These are phyloP conservation scores for Manacus vitellinus DNA, from an alignment of 2,113 vertebrate genomes.

Conservation along the genomic window DNA sequence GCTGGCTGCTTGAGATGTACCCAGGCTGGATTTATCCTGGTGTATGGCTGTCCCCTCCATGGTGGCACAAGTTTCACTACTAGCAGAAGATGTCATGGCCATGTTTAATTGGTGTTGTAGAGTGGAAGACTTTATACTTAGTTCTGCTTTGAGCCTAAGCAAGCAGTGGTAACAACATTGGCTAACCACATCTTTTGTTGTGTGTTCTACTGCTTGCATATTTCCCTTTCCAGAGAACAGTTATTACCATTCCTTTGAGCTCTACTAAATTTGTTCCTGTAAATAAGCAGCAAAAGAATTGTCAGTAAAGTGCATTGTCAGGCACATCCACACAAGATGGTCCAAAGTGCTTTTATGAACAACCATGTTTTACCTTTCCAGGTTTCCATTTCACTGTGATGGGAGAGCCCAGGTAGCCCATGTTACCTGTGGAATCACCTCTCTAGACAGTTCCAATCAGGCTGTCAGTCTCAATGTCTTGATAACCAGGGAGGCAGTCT, in stretches of 20 bases:
- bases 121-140: neutral
- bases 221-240: neutral
- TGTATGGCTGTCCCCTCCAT: neutral
- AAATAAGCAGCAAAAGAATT: neutral
- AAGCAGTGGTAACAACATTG: neutral
- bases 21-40: neutral
- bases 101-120: neutral
- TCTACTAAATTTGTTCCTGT: neutral
- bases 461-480: neutral
- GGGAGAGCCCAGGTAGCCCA: neutral
- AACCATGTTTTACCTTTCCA: neutral
- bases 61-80: neutral
- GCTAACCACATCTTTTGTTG: neutral
- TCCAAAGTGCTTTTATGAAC: neutral
- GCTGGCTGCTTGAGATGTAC: neutral
- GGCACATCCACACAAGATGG: neutral
- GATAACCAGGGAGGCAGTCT: neutral
- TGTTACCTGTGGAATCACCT: neutral
- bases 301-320: neutral
- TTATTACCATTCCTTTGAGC: neutral
- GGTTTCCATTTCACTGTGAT: neutral
- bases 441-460: neutral
- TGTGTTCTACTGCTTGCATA: neutral
- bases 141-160: neutral
- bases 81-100: neutral